Evolutionary conservation across 2,888 invertebrate genomes (phyloP), one percentile per base, ranked within the genome.

Genomic region (Papilio elwesi): DNA sequence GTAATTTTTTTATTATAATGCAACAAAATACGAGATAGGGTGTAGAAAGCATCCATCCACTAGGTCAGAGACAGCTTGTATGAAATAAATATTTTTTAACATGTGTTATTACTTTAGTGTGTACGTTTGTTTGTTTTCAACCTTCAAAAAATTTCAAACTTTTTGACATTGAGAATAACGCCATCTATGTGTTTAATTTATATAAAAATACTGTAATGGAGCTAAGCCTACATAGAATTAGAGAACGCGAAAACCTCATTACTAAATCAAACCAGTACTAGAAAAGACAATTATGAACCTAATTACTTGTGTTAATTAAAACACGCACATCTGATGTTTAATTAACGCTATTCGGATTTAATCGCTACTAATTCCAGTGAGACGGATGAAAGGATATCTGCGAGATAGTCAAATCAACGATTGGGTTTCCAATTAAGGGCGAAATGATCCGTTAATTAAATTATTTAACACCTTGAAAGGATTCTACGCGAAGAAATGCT

Each of bases 221-320:
- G 4, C 26, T 26, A 2, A 26, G 26, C 26, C 26, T 43, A 43
- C 43, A 43, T 9, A 43, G 43, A 1, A 43, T 43, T 7, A 43
- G 43, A 43, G 43, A 43, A 43, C 26, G 6, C 16, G n/a, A 13
- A 13, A 49, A 48, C 12, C n/a, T 9, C 15, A 16, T 64, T 36
- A 13, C 51, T 10, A 4, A 57, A 55, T 59, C 59, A 68, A 59
- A 68, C 49, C 52, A 52, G n/a, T 43, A 26, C 26, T 26, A 26
- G 10, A 52, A 16, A 16, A 52, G 62, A 59, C n/a, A 43, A 70
- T 63, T 70, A 43, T 12, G 38, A 11, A 53, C n/a, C 63, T 52
- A 63, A 70, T 70, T 62, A 52, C 51, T 52, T 43, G 63, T 52
- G 52, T 47, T 52, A 63, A 70, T 70, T 70, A 70, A 70, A 63